phyloP scores from a whole-genome alignment of 2,113 vertebrate species.

The Solea solea region DNA sequence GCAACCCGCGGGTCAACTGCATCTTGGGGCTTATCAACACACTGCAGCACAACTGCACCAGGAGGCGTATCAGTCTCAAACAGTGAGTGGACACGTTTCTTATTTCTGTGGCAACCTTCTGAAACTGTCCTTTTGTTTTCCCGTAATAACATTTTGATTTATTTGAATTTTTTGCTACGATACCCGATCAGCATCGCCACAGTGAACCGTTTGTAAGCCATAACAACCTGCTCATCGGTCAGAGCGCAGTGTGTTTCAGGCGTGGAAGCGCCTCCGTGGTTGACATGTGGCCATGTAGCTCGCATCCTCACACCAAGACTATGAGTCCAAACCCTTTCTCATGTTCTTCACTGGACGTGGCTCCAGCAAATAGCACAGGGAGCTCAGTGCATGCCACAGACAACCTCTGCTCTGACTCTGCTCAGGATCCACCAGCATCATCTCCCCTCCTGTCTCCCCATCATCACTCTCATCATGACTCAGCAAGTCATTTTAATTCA shows the following conservation, averaged over 20 bases:
- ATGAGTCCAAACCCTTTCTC: slow-evolving; percentile 16
- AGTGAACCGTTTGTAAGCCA: slow-evolving; percentile 63
- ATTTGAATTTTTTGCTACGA: slow-evolving; percentile 53
- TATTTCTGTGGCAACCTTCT: slow-evolving; percentile 13
- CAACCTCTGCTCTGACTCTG: slow-evolving; percentile 11
- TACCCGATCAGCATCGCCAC: slow-evolving; percentile 55
- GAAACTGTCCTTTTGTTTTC: slow-evolving; percentile 13
- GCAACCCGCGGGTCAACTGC: slow-evolving; percentile 60
- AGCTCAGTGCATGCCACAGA: slow-evolving; percentile 12
- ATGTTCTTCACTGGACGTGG: slow-evolving; percentile 24
- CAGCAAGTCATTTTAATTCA: slow-evolving; percentile 49
- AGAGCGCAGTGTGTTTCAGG: slow-evolving; percentile 52
- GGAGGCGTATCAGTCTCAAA: slow-evolving; percentile 75
- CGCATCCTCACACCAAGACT: slow-evolving; percentile 10
- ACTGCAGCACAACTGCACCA: slow-evolving; percentile 67
- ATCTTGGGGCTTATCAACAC: slow-evolving; percentile 62
- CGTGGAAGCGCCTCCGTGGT: slow-evolving; percentile 63
- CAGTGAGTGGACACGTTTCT: slow-evolving; percentile 68
- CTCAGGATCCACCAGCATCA: slow-evolving; percentile 31
- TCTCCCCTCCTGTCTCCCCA: slow-evolving; percentile 21
- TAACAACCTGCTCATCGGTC: slow-evolving; percentile 40
- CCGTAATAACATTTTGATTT: slow-evolving; percentile 30
- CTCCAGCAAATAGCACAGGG: slow-evolving; percentile 19
- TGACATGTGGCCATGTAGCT: slow-evolving; percentile 61
- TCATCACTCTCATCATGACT: slow-evolving; percentile 37